Base-by-base conservation (phyloP, 2,113 vertebrate genomes). In the Neotragus pygmaeus region DNA sequence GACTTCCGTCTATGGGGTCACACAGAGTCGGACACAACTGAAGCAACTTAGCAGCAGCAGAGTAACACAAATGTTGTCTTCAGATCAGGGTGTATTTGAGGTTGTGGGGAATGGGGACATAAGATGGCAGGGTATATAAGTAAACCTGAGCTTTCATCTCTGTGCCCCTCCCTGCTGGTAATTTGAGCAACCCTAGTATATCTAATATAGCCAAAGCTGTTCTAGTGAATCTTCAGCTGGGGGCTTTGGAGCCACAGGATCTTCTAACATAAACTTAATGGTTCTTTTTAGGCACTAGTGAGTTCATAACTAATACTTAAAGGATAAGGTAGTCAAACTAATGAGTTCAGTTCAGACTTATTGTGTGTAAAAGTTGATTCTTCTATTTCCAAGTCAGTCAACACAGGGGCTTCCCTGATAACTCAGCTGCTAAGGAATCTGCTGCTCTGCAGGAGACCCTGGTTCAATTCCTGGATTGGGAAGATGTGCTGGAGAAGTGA, bases 291-390 rank as follows among this genome's bases (percentile, higher is more conserved):
- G 88, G 70, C 28, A 55, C 12, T 39, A 84, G 15, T 66, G 17
- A 92, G 51, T 91, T 64, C 53, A 64, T 94, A 84, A 78, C 57
- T 84, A 43, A 57, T 94, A 84, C 64, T 57, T 78, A 53, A n/a
- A 82, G 84, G 15, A 77, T 70, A 88, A 80, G 11, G 7, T 55
- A 88, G 16, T 91, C 75, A 94, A 88, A 93, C 28, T 92, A 84
- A 92, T 62, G 55, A 93, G 23, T 49, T 95, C 51, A 93, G 85
- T 28, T 91, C 47, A 91, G 87, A 91, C 47, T 94, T 81, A 92
- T 8, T 86, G 57, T 16, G 28, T 39, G 7, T 90, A 21, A 88
- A 58, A 86, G 21, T 86, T 96, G 73, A 95, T 78, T 78, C 43
- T 77, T 89, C 47, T 10, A 25, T 95, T 93, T 90, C 49, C n/a